phyloP scores from a whole-genome alignment of 2,888 invertebrate genomes.

The Chrysotoxum bicinctum region DNA sequence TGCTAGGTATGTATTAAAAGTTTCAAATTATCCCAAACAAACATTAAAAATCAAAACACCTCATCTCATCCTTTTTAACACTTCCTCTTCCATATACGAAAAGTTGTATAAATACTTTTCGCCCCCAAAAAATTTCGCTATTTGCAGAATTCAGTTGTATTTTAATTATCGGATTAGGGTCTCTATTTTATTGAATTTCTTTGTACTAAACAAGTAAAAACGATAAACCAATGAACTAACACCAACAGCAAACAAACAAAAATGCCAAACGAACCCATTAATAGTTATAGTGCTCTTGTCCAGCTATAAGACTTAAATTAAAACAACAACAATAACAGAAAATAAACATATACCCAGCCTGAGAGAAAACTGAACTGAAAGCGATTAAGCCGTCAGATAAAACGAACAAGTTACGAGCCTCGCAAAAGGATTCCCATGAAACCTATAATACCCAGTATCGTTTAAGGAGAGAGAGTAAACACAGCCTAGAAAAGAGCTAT shows the following conservation, averaged over 20 bases:
- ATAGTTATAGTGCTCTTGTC: conserved; percentile 20
- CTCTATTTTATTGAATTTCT: conserved; percentile 65
- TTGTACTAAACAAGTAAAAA: conserved; percentile 45
- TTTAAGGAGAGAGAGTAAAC: background rate
- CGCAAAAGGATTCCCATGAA: conserved; percentile 45
- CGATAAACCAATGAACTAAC: conserved; percentile 64
- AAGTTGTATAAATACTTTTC: conserved; percentile 38
- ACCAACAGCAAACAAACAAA: conserved; percentile 17
- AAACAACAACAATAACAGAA: background rate
- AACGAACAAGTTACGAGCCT: conserved; percentile 67
- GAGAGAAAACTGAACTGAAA: conserved; percentile 57
- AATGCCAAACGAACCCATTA: conserved; percentile 28
- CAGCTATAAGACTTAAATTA: conserved; percentile 2
- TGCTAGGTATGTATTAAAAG: background rate
- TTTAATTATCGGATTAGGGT: conserved; percentile 71
- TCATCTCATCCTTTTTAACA: background rate
- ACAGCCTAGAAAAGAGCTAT: background rate
- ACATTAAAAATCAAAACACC: background rate
- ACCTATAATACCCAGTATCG: background rate
- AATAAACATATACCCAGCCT: background rate
- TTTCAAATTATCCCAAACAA: conserved; percentile 41
- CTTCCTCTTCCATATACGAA: conserved; percentile 36
- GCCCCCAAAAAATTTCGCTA: background rate
- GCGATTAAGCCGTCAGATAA: conserved; percentile 71
- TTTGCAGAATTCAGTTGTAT: conserved; percentile 44